Evolutionary conservation across 2,888 invertebrate genomes (phyloP).

Genomic region (Apodemia zela): DNA sequence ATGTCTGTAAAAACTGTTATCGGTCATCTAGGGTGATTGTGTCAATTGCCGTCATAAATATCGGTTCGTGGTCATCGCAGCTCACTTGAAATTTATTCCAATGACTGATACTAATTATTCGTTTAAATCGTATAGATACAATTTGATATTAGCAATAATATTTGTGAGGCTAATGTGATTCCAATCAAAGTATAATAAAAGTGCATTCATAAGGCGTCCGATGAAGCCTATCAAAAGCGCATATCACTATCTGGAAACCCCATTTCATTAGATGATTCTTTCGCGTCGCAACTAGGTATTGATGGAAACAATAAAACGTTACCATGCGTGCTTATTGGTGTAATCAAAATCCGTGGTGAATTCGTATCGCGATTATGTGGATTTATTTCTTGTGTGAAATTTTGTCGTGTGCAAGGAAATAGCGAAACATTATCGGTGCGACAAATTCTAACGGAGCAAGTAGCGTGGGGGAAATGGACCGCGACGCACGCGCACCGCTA

Average conservation of each 20-base stretch:
- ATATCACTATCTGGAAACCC: not conserved
- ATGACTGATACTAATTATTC: not conserved
- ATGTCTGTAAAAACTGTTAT: constrained; percentile 8
- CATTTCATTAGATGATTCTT: not conserved
- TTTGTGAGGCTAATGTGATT: not conserved
- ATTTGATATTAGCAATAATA: not conserved
- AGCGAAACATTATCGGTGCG: constrained; percentile 42
- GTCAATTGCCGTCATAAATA: constrained; percentile 1
- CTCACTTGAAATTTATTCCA: not conserved
- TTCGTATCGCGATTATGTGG: not conserved
- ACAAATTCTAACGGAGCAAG: constrained; percentile 67
- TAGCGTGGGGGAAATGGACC: constrained; percentile 79
- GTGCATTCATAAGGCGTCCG: not conserved
- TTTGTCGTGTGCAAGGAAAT: constrained; percentile 27
- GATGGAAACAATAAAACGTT: not conserved
- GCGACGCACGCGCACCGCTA: constrained; percentile 72
- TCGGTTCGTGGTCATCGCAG: not conserved
- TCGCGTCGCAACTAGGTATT: not conserved
- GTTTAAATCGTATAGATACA: not conserved
- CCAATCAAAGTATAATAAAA: not conserved
- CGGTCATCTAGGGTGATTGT: constrained; percentile 9
- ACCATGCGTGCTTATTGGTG: not conserved
- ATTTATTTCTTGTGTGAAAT: constrained; percentile 19
- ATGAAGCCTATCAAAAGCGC: not conserved
- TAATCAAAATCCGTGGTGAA: not conserved